Base-by-base conservation (phyloP, 1,140 invertebrate species). In the Tetranychus urticae region DNA sequence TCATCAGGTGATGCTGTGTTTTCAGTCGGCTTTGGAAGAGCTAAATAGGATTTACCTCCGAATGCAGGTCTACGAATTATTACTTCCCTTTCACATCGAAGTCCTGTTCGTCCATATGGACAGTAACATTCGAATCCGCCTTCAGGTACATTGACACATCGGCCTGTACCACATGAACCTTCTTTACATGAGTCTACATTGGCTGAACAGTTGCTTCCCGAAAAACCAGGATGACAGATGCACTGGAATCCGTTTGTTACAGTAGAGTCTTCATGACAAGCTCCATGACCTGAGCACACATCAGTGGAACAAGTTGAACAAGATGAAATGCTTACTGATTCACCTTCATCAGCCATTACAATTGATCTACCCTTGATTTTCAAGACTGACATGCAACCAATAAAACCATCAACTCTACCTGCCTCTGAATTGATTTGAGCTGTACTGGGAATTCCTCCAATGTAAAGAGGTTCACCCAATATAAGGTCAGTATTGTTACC, bases 161-260 rank as follows among this genome's bases (percentile, higher is more conserved):
- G 78, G 4, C 89, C 90, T n/a, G 76, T 74, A 10, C 86, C 88
- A 72, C 90, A 96, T 1, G 83, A 78, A 58, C 84, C 88, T 82
- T 67, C 56, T 70, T 68, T 67, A 46, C 67, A 68, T 23, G 65
- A 61, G 50, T 66, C 67, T 3, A 86, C 87, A n/a, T 79, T 69
- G 58, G 74, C 73, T 66, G 85, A 80, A 71, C 91, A 96, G 61
- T 82, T 79, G 12, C 77, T 71, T 10, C 90, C 91, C 31, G 81
- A 83, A 69, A 80, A 93, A 3, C 88, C 87, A n/a, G 79, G 72
- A 0, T 82, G 79, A 68, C 89, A 93, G 2, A 88, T 74, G 65
- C 67, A 69, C 1, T 75, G 79, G 70, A 84, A 90, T 3, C 88
- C 90, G 5, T 5, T 42, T 59, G 79, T 77, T 62, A 79, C 78